phyloP scores from a whole-genome alignment of 2,797 vertebrate genomes.

The Microctenopoma steveboyesi region DNA sequence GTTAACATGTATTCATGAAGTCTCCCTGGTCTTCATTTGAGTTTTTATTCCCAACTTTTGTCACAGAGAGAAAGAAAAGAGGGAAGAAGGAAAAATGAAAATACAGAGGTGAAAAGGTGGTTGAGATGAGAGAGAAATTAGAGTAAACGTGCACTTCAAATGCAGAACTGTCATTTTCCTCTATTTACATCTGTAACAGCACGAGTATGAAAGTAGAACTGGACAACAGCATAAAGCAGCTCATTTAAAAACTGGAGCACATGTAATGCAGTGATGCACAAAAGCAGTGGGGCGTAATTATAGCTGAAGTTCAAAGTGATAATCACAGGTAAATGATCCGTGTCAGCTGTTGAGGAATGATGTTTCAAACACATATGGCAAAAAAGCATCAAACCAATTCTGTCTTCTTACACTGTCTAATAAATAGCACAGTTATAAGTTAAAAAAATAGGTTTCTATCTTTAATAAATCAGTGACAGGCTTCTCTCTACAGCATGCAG shows the following conservation, averaged over 20 bases:
- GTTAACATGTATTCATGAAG: slow-evolving; percentile 37
- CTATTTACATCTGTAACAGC: neutral
- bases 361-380: neutral
- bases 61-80: slow-evolving; percentile 29
- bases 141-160: slow-evolving; percentile 66
- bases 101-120: slow-evolving; percentile 24
- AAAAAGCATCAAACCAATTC: neutral
- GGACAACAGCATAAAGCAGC: neutral
- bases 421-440: neutral
- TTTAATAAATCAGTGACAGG: neutral
- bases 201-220: slow-evolving; percentile 1
- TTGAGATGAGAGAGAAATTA: slow-evolving; percentile 38
- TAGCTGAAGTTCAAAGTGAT: slow-evolving; percentile 27
- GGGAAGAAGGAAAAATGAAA: slow-evolving; percentile 39
- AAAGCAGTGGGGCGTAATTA: slow-evolving; percentile 51
- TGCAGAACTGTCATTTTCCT: slow-evolving; percentile 20
- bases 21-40: slow-evolving; percentile 79
- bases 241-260: slow-evolving; percentile 15
- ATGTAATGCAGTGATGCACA: slow-evolving; percentile 47
- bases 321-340: slow-evolving; percentile 28
- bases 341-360: slow-evolving; percentile 5
- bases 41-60: slow-evolving; percentile 50
- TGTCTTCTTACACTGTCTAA: neutral
- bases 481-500: slow-evolving; percentile 8
- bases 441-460: slow-evolving; percentile 18